These are phyloP conservation scores for Otis tarda DNA, from an alignment of 2,113 vertebrate species.

Conservation along the genomic window DNA sequence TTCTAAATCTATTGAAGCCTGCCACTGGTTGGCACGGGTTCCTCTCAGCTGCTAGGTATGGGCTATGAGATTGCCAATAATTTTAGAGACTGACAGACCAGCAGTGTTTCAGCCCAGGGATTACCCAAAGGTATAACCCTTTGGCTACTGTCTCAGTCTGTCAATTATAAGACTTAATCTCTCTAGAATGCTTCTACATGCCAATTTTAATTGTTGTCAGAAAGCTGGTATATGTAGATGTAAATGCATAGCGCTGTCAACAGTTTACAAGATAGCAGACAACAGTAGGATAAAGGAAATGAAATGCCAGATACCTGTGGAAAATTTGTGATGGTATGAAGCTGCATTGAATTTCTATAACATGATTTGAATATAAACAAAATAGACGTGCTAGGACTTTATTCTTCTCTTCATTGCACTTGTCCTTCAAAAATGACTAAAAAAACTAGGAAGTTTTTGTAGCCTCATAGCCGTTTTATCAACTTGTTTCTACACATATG, in stretches of 20 bases:
- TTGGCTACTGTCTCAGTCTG: constrained; percentile 32
- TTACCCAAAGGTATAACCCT: constrained; percentile 5
- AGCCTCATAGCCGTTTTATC: background rate
- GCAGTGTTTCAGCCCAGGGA: constrained; percentile 50
- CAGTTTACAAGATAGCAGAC: background rate
- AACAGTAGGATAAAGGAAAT: background rate
- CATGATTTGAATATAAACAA: background rate
- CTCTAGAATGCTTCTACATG: constrained; percentile 1
- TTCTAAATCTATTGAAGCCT: constrained; percentile 45
- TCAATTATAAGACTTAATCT: constrained; percentile 56
- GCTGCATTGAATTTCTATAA: background rate
- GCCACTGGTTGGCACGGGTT: constrained; percentile 41
- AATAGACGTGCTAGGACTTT: background rate
- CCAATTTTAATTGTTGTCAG: constrained; percentile 59
- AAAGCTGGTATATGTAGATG: background rate
- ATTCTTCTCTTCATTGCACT: background rate
- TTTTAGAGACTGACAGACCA: constrained; percentile 59
- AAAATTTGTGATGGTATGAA: background rate
- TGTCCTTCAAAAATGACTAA: background rate
- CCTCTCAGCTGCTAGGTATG: constrained; percentile 46
- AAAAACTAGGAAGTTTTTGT: background rate
- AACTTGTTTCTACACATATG: rapidly evolving
- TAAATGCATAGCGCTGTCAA: background rate
- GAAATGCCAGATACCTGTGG: background rate
- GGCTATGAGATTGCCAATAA: constrained; percentile 51